Conservation (phyloP, 2,888 invertebrate species). For the Gonocerus acuteangulatus region DNA sequence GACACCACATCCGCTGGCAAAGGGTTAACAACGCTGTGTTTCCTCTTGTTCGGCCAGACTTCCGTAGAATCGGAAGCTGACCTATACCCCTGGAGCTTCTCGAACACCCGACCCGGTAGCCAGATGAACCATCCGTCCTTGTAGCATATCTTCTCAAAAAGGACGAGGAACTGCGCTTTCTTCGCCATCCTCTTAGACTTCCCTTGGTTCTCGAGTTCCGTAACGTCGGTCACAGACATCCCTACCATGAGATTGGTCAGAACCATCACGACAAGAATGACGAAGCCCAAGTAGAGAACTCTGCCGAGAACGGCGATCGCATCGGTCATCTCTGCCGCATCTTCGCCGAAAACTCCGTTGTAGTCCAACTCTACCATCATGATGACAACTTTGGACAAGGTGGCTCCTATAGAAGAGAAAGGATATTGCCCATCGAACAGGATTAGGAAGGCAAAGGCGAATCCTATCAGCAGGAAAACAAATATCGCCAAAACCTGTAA, state of each 20-base stretch:
- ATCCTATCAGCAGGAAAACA: slow-evolving; percentile 49
- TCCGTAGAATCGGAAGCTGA: too few relatives aligned
- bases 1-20: background rate
- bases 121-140: background rate
- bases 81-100: too few relatives aligned
- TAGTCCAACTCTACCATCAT: slow-evolving; percentile 56
- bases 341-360: slow-evolving; percentile 43
- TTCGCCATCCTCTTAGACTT: slow-evolving; percentile 44
- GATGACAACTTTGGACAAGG: slow-evolving; percentile 51
- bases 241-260: slow-evolving; percentile 54
- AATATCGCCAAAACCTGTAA: slow-evolving; percentile 48
- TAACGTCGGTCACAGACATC: slow-evolving; percentile 54
- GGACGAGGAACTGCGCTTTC: background rate
- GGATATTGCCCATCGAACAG: slow-evolving; percentile 49
- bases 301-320: slow-evolving; percentile 45
- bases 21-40: too few relatives aligned
- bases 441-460: slow-evolving; percentile 51
- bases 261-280: slow-evolving; percentile 51
- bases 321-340: slow-evolving; percentile 36
- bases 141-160: background rate
- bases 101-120: too few relatives aligned
- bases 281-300: slow-evolving; percentile 48
- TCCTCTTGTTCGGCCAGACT: too few relatives aligned
- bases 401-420: slow-evolving; percentile 50
- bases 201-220: slow-evolving; percentile 50